Conservation (phyloP, 2,797 vertebrate genomes). For the Tenualosa thibaudeaui region DNA sequence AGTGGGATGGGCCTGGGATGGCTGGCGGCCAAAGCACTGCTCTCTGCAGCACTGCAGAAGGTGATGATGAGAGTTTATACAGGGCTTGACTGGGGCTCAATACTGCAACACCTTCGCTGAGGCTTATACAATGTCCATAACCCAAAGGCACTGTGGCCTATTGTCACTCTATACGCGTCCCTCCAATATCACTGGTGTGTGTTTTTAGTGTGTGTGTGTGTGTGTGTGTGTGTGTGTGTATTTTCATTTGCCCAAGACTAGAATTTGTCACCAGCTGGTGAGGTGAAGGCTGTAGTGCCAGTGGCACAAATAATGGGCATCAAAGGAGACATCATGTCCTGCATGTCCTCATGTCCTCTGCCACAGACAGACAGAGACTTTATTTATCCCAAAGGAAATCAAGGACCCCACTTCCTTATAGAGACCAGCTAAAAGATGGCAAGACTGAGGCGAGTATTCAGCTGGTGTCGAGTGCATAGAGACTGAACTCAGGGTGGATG, state of each 20-base stretch:
- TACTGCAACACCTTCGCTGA: neutral
- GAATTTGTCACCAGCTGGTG: too few relatives aligned
- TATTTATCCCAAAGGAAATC: too few relatives aligned
- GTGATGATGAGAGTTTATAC: neutral
- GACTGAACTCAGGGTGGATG: neutral
- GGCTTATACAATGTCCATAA: neutral
- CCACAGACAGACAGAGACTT: too few relatives aligned
- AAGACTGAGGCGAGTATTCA: neutral
- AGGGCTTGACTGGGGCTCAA: neutral
- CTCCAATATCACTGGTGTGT: too few relatives aligned
- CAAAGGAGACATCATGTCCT: neutral
- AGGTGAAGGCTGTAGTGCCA: too few relatives aligned
- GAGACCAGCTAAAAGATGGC: too few relatives aligned
- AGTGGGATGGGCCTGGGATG: neutral
- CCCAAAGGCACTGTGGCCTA: neutral
- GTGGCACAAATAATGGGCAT: too few relatives aligned
- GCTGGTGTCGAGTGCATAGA: neutral
- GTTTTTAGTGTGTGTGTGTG: neutral
- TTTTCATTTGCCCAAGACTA: too few relatives aligned
- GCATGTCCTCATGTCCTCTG: too few relatives aligned
- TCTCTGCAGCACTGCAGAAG: neutral
- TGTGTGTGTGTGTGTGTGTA: too few relatives aligned
- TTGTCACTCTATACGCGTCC: neutral
- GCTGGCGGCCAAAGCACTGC: neutral
- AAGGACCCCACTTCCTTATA: too few relatives aligned